Evolutionary conservation across 2,113 vertebrate species (phyloP).

Genomic region (Bujurquina vittata): DNA sequence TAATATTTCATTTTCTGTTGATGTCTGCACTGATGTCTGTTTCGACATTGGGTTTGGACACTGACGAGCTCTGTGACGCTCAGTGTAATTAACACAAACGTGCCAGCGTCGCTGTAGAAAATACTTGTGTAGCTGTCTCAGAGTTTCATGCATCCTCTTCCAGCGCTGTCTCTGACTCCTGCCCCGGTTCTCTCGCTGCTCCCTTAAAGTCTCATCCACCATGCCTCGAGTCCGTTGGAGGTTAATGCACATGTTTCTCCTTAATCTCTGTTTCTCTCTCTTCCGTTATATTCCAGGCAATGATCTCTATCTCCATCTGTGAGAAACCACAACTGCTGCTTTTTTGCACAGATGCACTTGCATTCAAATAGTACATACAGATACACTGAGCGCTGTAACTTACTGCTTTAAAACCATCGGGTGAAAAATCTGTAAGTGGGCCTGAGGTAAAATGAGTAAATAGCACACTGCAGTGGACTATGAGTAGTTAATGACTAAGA

Average conservation of each 20-base stretch:
- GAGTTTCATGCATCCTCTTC: not conserved
- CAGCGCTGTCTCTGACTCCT: not conserved
- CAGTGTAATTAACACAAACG: not conserved
- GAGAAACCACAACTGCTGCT: constrained; percentile 38
- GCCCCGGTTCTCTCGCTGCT: not conserved
- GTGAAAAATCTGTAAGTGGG: not conserved
- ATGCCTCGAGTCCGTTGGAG: constrained; percentile 29
- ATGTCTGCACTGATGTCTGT: not conserved
- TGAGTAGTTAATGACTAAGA: accelerated
- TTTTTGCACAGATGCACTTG: constrained; percentile 22
- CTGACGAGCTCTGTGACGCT: not conserved
- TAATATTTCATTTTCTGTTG: accelerated
- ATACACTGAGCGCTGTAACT: not conserved
- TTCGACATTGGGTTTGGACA: not conserved
- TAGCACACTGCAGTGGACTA: no score
- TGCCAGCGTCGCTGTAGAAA: not conserved
- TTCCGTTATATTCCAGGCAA: not conserved
- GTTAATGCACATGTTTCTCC: constrained; percentile 14
- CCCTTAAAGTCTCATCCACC: not conserved
- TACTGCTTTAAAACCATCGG: not conserved
- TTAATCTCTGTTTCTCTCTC: not conserved
- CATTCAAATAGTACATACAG: not conserved
- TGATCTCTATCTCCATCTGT: constrained; percentile 31
- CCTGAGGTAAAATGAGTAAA: no score
- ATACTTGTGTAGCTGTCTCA: not conserved